These are phyloP conservation scores for Beroe forskalii DNA, from an alignment of 37 sponge, comb jelly and placozoan species.

Conservation along the genomic window DNA sequence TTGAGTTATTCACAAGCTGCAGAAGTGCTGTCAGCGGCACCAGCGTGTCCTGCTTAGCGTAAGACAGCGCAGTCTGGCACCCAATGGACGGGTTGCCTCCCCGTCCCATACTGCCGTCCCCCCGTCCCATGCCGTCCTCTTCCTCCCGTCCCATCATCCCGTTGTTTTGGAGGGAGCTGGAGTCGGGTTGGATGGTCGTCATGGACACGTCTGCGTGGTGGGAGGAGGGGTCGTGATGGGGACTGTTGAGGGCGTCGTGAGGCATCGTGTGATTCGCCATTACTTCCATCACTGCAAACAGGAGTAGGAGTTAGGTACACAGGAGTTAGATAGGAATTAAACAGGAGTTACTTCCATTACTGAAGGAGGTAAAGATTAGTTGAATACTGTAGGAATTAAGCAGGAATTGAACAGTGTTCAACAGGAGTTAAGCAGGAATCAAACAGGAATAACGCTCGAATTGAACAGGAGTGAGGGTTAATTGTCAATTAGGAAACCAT, in stretches of 20 bases:
- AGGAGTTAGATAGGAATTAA: too few relatives aligned
- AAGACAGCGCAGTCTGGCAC: slow-evolving; percentile 44
- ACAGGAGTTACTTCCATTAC: too few relatives aligned
- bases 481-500: too few relatives aligned
- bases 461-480: too few relatives aligned
- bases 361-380: too few relatives aligned
- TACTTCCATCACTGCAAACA: background rate
- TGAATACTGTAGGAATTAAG: too few relatives aligned
- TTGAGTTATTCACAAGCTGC: slow-evolving; percentile 52
- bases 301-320: background rate
- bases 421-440: too few relatives aligned
- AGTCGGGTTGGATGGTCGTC: background rate
- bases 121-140: background rate
- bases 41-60: slow-evolving; percentile 45
- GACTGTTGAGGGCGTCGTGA: background rate
- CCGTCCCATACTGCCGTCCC: background rate
- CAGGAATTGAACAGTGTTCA: too few relatives aligned
- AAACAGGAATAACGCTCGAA: too few relatives aligned
- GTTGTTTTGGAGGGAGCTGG: background rate
- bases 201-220: background rate
- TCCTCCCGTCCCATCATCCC: background rate
- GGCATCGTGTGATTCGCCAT: slow-evolving; percentile 7
- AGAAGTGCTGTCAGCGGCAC: slow-evolving; percentile 55
- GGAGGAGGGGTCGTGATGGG: background rate
- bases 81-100: slow-evolving; percentile 26